Percentiles rank a stretch among this genome's conserved stretches.
Conservation (phyloP, 2,888 invertebrate genomes). For the Phragmatobia fuliginosa region DNA sequence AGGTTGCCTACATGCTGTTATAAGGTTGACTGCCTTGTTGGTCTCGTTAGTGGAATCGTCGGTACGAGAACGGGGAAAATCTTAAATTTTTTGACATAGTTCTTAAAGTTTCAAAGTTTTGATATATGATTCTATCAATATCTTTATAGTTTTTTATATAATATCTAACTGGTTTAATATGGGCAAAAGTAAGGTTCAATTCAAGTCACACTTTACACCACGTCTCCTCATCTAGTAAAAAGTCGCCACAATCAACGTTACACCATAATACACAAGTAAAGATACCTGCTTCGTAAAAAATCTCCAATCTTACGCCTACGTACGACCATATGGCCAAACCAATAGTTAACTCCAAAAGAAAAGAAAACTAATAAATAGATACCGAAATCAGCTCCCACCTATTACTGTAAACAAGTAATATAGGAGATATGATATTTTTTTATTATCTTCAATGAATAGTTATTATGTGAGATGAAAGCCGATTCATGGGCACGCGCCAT, state of each 20-base stretch:
- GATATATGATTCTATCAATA: too few species aligned
- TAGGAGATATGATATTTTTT: constrained; percentile 52
- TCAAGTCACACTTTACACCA: neutral
- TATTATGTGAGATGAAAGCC: constrained; percentile 51
- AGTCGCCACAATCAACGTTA: neutral
- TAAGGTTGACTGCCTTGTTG: too few species aligned
- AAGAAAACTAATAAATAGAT: constrained; percentile 53
- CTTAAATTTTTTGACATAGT: too few species aligned
- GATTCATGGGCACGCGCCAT: constrained; percentile 51
- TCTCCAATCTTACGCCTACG: constrained; percentile 45
- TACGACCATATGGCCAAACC: constrained; percentile 52
- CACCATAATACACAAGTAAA: constrained; percentile 20
- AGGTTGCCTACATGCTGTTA: neutral
- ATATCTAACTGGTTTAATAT: neutral
- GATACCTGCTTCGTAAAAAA: constrained; percentile 24
- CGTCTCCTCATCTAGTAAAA: neutral
- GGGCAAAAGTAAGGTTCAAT: neutral
- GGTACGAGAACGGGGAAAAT: too few species aligned
- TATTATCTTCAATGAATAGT: constrained; percentile 51
- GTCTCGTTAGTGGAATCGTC: too few species aligned
- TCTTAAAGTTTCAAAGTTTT: too few species aligned
- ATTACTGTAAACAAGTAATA: constrained; percentile 52
- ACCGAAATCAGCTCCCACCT: constrained; percentile 55
- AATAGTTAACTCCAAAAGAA: constrained; percentile 45
- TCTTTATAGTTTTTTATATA: too few species aligned